Percentiles rank a stretch among this genome's conserved stretches.
Evolutionary conservation across 1,140 invertebrate genomes (phyloP).

Genomic region (Rhyzopertha dominica): DNA sequence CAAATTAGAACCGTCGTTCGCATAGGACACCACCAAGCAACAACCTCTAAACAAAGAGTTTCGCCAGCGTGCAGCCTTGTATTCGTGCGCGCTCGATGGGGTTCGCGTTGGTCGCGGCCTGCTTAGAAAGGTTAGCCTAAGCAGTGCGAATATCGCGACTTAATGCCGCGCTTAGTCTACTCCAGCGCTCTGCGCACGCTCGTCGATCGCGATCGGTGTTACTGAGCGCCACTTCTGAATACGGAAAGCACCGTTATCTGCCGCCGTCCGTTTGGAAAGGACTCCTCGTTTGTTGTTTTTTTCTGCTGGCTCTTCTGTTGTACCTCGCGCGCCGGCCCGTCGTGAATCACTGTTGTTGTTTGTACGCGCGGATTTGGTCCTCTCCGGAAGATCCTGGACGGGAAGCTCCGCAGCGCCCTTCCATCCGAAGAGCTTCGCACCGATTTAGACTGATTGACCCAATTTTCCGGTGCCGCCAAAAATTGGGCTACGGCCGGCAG

Average conservation of each 20-base stretch:
- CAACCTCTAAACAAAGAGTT: slow-evolving; percentile 6
- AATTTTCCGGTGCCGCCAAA: too few species aligned
- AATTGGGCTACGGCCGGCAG: too few species aligned
- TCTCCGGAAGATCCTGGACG: too few species aligned
- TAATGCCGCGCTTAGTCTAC: slow-evolving; percentile 9
- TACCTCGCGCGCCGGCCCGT: not conserved
- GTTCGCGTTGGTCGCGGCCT: slow-evolving; percentile 21
- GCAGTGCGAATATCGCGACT: slow-evolving; percentile 17
- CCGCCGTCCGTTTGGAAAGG: slow-evolving; percentile 4
- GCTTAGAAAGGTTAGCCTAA: slow-evolving; percentile 26
- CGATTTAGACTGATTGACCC: too few species aligned
- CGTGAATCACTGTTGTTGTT: not conserved
- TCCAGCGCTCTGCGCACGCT: slow-evolving; percentile 13
- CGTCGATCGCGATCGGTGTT: slow-evolving; percentile 7
- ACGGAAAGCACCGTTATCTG: slow-evolving; percentile 14
- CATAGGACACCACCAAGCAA: too few species aligned
- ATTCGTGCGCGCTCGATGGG: slow-evolving; percentile 19
- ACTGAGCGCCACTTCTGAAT: slow-evolving; percentile 20
- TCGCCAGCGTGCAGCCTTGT: slow-evolving; percentile 22
- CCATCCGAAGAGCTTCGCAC: too few species aligned
- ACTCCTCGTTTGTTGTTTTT: slow-evolving; percentile 6
- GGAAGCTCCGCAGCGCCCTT: too few species aligned
- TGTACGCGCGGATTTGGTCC: too few species aligned
- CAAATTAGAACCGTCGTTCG: too few species aligned
- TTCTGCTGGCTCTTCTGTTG: slow-evolving; percentile 1